Percentiles rank a stretch among this genome's conserved stretches.
Evolutionary conservation across 2,888 invertebrate genomes (phyloP).

Genomic region (Neoscelio sp.): DNA sequence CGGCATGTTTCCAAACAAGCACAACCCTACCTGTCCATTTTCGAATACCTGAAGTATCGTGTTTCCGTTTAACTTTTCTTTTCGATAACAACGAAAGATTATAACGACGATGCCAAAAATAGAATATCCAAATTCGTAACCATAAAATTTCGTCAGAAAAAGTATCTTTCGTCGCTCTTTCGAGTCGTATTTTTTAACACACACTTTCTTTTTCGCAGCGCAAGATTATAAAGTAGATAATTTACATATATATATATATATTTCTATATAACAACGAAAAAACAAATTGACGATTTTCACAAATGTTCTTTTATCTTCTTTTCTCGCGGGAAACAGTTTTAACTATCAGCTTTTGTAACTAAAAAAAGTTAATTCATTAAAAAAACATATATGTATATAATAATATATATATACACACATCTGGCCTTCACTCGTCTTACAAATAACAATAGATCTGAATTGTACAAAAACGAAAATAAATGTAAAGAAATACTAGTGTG

Average conservation of each 20-base stretch:
- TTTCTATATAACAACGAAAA: too few relatives aligned
- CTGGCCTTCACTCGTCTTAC: conserved; percentile 51
- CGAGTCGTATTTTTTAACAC: too few relatives aligned
- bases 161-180: conserved; percentile 27
- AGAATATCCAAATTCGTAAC: conserved; percentile 50
- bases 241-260: conserved; percentile 25
- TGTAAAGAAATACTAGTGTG: conserved; percentile 49
- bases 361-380: conserved; percentile 52
- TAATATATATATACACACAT: conserved; percentile 57
- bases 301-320: too few relatives aligned
- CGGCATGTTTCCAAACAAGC: conserved; percentile 38
- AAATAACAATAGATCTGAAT: conserved; percentile 23
- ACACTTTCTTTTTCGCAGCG: too few relatives aligned
- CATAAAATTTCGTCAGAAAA: conserved; percentile 34
- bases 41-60: neutral
- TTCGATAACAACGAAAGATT: conserved; percentile 39
- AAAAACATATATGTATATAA: conserved; percentile 50
- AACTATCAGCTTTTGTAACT: neutral
- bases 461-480: conserved; percentile 14
- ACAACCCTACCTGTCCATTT: conserved; percentile 38
- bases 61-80: conserved; percentile 3
- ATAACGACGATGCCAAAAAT: conserved; percentile 54
- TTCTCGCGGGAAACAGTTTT: conserved; percentile 11
- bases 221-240: too few relatives aligned
- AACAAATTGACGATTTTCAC: conserved; percentile 13